Base-by-base conservation (phyloP, 2,888 invertebrate genomes). In the Buathra laborator region DNA sequence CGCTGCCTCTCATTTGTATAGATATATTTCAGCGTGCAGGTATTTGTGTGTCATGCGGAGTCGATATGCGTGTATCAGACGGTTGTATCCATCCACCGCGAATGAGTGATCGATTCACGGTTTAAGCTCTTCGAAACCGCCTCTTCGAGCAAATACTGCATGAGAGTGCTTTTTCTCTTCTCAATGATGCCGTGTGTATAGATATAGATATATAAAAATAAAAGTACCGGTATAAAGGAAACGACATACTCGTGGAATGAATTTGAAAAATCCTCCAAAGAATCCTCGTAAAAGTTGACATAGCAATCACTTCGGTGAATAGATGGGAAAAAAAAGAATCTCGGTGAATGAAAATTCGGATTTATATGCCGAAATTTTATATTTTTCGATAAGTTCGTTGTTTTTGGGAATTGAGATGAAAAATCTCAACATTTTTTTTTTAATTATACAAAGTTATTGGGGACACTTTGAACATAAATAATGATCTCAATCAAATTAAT, bases 71-170 rank as follows among this genome's bases (percentile, higher is more conserved):
- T 46, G 46, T 53, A 44, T 76, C 37, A 19, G 59, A 32, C 24
- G 46, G 43, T 12, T 37, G 59, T 37, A 44, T 66, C 16, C 16
- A 37, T 12, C 43, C 37, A 37, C 44, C 19, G 37, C 44, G 43
- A 56, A 19, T 59, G 68, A n/a, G 43, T 44, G 78, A 79, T 79
- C 70, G 78, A 78, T 51, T 32, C 78, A 37, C 44, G 48, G 62
- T 37, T 62, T 70, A 37, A 70, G 78, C 70, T 64, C 44, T 32
- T 32, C 37, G 37, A 5, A 46, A 53, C 9, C 46, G 59, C 59
- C 16, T 59, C 68, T 16, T 56, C 43, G 29, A 68, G 59, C 46
- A 56, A 78, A 43, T 53, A 76, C 46, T 46, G 32, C 44, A 19
- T 7, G 29, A 29, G 12, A 62, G 62, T 62, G 37, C 32, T 62